phyloP scores from a whole-genome alignment of 1,140 invertebrate species.

The Spodoptera litura region DNA sequence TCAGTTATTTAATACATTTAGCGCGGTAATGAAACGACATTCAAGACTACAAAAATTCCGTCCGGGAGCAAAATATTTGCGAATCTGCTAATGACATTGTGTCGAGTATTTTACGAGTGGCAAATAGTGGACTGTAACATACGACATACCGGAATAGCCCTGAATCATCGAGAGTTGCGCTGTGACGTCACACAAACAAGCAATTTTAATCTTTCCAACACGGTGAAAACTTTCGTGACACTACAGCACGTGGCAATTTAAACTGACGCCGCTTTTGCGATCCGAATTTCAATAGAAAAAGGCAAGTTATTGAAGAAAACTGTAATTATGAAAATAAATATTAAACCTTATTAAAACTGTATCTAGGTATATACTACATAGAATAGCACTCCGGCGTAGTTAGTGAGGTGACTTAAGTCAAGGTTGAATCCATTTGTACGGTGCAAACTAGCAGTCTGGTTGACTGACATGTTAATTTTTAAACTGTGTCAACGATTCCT shows the following conservation, averaged over 20 bases:
- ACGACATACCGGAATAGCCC: conserved; percentile 23
- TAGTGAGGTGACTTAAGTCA: conserved; percentile 52
- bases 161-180: background rate
- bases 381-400: background rate
- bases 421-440: conserved; percentile 56
- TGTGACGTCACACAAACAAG: background rate
- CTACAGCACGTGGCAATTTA: background rate
- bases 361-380: no score
- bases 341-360: no score
- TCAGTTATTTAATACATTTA: no score
- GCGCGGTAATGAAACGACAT: no score
- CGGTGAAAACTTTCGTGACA: no score
- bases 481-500: background rate
- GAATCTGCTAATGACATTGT: background rate
- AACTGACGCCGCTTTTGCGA: background rate
- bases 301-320: no score
- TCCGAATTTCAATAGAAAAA: no score
- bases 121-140: background rate
- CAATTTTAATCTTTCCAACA: conserved; percentile 16
- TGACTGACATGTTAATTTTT: conserved; percentile 5
- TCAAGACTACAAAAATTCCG: background rate
- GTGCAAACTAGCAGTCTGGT: conserved; percentile 31
- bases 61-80: background rate
- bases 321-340: no score
- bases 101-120: conserved; percentile 3